Evolutionary conservation across 2,113 vertebrate species (phyloP).

Genomic region (Prunella himalayana): DNA sequence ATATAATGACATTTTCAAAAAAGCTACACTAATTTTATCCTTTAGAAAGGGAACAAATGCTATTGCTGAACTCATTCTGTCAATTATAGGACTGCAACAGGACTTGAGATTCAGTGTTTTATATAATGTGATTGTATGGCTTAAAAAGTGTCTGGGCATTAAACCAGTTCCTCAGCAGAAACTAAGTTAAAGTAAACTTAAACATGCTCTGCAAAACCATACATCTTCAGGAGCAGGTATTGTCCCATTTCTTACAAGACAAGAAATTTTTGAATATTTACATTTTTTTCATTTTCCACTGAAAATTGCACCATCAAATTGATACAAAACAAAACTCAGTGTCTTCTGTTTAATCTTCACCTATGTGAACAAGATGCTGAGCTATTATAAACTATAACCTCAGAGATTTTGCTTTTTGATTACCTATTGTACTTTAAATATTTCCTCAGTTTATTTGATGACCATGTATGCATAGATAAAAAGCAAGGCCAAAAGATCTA

Average conservation of each 20-base stretch:
- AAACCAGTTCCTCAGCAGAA: neutral
- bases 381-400: neutral
- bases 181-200: neutral
- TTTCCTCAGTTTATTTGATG: neutral
- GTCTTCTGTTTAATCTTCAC: neutral
- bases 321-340: neutral
- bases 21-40: neutral
- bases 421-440: neutral
- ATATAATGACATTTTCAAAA: neutral
- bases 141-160: neutral
- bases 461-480: neutral
- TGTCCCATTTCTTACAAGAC: neutral
- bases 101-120: neutral
- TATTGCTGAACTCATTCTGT: constrained; percentile 13
- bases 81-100: neutral
- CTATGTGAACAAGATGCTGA: neutral
- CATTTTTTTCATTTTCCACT: neutral
- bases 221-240: neutral
- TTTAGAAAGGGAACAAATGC: neutral
- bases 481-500: neutral
- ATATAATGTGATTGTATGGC: neutral
- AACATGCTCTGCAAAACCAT: neutral
- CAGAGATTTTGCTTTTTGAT: neutral
- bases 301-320: neutral
- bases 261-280: neutral